A percentile compares a stretch with the other conserved stretches of the same genome.
phyloP scores from a whole-genome alignment of 2,888 invertebrate species.

The Plebejus melissa region DNA sequence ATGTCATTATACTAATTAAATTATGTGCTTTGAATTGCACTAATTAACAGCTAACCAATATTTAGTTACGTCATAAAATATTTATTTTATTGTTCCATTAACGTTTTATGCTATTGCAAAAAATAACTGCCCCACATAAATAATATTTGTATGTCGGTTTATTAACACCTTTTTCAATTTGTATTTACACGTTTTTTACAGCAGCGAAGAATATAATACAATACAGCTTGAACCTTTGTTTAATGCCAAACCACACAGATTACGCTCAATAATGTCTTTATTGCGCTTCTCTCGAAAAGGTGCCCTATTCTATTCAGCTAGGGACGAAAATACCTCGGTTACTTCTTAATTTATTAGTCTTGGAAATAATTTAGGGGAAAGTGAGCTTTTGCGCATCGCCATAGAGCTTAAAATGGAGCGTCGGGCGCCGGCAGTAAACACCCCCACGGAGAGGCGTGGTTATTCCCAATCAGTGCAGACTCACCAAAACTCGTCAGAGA shows the following conservation, averaged over 20 bases:
- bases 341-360: constrained; percentile 18
- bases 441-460: constrained; percentile 42
- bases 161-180: constrained; percentile 24
- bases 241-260: constrained; percentile 41
- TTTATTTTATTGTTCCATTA: not conserved
- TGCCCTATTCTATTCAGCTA: not conserved
- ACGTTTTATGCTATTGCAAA: constrained; percentile 4
- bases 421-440: constrained; percentile 28
- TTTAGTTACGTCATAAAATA: not conserved
- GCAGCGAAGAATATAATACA: constrained; percentile 20
- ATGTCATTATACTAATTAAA: too few relatives aligned
- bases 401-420: constrained; percentile 30
- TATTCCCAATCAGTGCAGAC: constrained; percentile 35
- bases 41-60: not conserved
- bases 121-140: constrained; percentile 4
- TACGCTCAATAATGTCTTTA: constrained; percentile 38
- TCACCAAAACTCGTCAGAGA: constrained; percentile 38
- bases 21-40: not conserved
- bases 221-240: constrained; percentile 34
- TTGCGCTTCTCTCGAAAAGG: constrained; percentile 24
- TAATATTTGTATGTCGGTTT: not conserved
- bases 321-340: constrained; percentile 23
- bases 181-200: constrained; percentile 26
- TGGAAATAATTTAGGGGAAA: not conserved
- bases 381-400: not conserved